phyloP scores from a whole-genome alignment of 2,113 vertebrate genomes.

The cattle (Bos taurus) region DNA sequence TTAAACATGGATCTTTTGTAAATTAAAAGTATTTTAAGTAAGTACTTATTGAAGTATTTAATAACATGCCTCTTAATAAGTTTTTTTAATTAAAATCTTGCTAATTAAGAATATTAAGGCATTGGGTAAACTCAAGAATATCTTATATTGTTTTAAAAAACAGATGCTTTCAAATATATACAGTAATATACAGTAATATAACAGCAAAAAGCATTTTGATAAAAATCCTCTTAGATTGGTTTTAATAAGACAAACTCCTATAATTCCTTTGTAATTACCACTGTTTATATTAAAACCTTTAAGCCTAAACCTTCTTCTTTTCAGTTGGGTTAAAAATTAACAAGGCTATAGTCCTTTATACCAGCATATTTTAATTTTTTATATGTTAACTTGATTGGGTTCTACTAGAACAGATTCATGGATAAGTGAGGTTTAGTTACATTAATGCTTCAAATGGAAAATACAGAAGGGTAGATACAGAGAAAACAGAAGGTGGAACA shows the following conservation, averaged over 20 bases:
- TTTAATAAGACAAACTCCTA: conserved; percentile 8
- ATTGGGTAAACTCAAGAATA: not conserved
- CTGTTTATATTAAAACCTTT: conserved; percentile 41
- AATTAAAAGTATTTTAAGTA: conserved; percentile 17
- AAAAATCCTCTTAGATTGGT: conserved; percentile 35
- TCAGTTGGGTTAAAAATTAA: conserved; percentile 28
- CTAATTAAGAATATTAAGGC: conserved; percentile 38
- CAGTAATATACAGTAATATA: conserved; percentile 20
- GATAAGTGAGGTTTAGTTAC: conserved; percentile 1
- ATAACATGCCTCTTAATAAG: conserved; percentile 43
- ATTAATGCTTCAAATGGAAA: conserved; percentile 23
- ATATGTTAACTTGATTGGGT: not conserved
- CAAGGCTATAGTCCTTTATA: not conserved
- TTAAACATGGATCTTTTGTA: conserved; percentile 21
- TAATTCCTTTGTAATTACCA: conserved; percentile 32
- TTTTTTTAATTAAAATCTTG: conserved; percentile 24
- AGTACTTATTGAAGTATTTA: conserved; percentile 29
- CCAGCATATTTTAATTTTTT: not conserved
- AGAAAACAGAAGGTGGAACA: not conserved
- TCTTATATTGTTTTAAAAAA: conserved; percentile 39
- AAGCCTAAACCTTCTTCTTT: conserved; percentile 29
- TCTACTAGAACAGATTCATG: not conserved
- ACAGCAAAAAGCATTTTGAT: conserved; percentile 31
- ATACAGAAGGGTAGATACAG: not conserved
- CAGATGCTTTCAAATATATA: conserved; percentile 28